Evolutionary conservation across 2,888 invertebrate genomes (phyloP), one percentile per base, ranked within the genome.

Genomic region (Synergus laeviventris): DNA sequence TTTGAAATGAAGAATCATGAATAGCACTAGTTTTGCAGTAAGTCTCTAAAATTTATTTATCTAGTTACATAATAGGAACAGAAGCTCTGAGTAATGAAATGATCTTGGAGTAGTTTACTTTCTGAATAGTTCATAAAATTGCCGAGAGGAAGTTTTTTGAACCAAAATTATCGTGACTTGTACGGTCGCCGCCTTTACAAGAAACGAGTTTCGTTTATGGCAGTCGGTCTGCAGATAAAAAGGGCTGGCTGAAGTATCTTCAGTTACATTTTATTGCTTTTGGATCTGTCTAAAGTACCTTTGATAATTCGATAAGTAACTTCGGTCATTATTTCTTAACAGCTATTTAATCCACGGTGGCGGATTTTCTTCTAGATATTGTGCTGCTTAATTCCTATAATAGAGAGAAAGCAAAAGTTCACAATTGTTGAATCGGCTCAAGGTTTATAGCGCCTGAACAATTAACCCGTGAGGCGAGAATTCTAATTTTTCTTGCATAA

Each of bases 251-350:
- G n/a, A 66, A 66, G 49, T 70, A 24, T 24, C 70, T 49, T 36
- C 45, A 36, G 36, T 36, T 73, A 70, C 80, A 79, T 70, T 81
- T 85, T 84, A 85, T 82, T 81, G 84, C 82, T 76, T 76, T 80
- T 78, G 56, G 76, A 78, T 78, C 73, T 77, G 64, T 80, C 59
- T n/a, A 45, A 78, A 76, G 78, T 74, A 66, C 66, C 54, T 54
- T 76, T 76, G 76, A 79, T 79, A 78, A 76, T 78, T 78, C 74
- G 73, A 76, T 78, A 74, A 76, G 56, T 76, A 64, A 31, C 49
- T 76, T 74, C 21, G 21, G 31, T 24, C 16, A 11, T 24, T 64
- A 64, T 7, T 64, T 39, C 21, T 42, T 64, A 39, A 39, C 11
- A 64, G 64, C 64, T 64, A 64, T 64, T 31, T 64, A 64, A 64